Conservation (phyloP, 2,888 invertebrate genomes). For the Hedychridium roseum region DNA sequence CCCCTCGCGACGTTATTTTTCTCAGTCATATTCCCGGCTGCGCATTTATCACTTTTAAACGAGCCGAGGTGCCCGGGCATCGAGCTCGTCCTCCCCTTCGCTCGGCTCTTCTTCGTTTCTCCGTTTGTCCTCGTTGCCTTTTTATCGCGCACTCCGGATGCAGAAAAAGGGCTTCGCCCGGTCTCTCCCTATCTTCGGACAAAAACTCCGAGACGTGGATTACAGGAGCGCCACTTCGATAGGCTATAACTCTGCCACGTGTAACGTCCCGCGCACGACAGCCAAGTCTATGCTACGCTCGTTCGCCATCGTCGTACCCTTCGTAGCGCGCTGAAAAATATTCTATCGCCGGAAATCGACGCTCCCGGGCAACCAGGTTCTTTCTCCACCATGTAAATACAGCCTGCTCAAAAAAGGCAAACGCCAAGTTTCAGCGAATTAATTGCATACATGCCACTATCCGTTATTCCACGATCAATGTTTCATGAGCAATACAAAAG, state of each 20-base stretch:
- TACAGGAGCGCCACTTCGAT: constrained; percentile 33
- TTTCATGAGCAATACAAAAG: no score
- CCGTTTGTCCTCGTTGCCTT: background rate
- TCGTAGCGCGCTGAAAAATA: no score
- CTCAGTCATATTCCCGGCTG: constrained; percentile 59
- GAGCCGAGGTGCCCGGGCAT: constrained; percentile 33
- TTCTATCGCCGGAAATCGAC: no score
- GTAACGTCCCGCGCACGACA: constrained; percentile 26
- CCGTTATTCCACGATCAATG: no score
- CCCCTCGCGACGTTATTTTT: constrained; percentile 50
- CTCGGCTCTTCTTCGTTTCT: background rate
- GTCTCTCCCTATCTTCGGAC: constrained; percentile 24
- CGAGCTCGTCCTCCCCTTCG: constrained; percentile 17
- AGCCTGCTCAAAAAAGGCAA: no score
- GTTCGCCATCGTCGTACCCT: no score
- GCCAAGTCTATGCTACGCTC: no score
- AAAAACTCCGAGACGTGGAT: no score
- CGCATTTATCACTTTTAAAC: constrained; percentile 63
- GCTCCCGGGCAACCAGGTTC: no score
- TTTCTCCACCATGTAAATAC: no score
- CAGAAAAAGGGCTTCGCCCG: constrained; percentile 13
- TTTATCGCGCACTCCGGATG: constrained; percentile 13
- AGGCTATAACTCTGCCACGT: constrained; percentile 41
- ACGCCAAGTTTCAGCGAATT: no score
- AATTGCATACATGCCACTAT: no score